Conservation (phyloP, 2,113 vertebrate genomes). For the Mesoclemmys tuberculata region DNA sequence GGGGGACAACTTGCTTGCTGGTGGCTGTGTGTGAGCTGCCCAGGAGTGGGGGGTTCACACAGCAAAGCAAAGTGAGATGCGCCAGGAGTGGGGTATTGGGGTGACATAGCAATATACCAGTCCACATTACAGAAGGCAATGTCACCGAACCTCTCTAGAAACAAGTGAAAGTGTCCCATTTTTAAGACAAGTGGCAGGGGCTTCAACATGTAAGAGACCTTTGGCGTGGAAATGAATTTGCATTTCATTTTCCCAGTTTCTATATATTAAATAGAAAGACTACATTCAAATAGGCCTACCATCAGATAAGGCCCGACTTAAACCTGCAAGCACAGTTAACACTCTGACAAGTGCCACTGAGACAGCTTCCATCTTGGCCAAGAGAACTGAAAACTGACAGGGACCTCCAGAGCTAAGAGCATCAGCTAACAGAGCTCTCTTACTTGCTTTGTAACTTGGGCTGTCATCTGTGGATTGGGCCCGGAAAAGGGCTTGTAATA, state of each 20-base stretch:
- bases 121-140: no score
- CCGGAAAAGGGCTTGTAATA: not conserved
- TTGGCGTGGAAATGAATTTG: not conserved
- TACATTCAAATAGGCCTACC: not conserved
- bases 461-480: not conserved
- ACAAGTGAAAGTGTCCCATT: not conserved
- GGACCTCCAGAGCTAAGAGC: not conserved
- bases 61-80: no score
- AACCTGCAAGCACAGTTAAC: not conserved
- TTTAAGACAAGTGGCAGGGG: not conserved
- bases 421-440: not conserved
- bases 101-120: no score
- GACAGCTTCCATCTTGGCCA: not conserved
- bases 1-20: no score
- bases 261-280: not conserved
- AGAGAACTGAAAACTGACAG: fast-evolving
- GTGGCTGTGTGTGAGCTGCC: no score
- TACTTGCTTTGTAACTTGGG: not conserved
- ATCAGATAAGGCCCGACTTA: not conserved
- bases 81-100: no score
- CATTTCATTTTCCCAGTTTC: not conserved
- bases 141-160: not conserved
- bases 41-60: no score
- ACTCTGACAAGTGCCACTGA: not conserved
- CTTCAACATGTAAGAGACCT: not conserved